A percentile compares a stretch with the other conserved stretches of the same genome.
phyloP scores from a whole-genome alignment of 2,113 vertebrate genomes.

The Rutilus rutilus region DNA sequence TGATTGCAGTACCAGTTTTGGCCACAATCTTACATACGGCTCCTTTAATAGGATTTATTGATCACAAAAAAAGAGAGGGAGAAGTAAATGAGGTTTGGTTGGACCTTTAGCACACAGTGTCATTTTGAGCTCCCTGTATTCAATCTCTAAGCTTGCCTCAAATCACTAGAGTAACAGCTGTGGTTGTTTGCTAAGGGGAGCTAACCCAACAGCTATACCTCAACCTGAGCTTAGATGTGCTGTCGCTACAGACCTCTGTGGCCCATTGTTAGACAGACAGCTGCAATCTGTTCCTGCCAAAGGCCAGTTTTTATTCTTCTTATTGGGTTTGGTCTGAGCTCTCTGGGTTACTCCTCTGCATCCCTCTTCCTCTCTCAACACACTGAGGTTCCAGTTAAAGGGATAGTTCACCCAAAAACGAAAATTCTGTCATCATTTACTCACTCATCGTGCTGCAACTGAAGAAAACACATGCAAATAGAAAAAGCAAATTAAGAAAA shows the following conservation, averaged over 20 bases:
- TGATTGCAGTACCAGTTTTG: too few species aligned
- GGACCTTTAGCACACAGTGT: neutral
- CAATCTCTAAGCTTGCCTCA: neutral
- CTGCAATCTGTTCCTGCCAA: slow-evolving; percentile 29
- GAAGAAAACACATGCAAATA: too few species aligned
- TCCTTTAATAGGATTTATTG: neutral
- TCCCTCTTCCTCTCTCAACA: neutral
- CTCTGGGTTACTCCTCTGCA: slow-evolving; percentile 5
- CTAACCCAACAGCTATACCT: neutral
- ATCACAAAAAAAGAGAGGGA: neutral
- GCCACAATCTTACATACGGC: too few species aligned
- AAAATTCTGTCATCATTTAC: too few species aligned
- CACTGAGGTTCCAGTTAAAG: neutral
- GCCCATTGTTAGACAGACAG: slow-evolving; percentile 20
- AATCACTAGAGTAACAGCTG: slow-evolving; percentile 3
- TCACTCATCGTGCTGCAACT: too few species aligned
- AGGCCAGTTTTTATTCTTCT: slow-evolving; percentile 6
- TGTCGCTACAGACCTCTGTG: slow-evolving; percentile 12
- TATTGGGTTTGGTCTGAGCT: slow-evolving; percentile 23
- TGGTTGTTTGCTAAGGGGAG: slow-evolving; percentile 4
- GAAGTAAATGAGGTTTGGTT: slow-evolving; percentile 21
- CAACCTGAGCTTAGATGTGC: neutral
- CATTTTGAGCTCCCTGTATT: neutral
- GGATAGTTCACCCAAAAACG: too few species aligned
- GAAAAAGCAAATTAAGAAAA: too few species aligned